Base-by-base conservation (phyloP, 2,797 vertebrate species). In the Leptatherina wallacei region DNA sequence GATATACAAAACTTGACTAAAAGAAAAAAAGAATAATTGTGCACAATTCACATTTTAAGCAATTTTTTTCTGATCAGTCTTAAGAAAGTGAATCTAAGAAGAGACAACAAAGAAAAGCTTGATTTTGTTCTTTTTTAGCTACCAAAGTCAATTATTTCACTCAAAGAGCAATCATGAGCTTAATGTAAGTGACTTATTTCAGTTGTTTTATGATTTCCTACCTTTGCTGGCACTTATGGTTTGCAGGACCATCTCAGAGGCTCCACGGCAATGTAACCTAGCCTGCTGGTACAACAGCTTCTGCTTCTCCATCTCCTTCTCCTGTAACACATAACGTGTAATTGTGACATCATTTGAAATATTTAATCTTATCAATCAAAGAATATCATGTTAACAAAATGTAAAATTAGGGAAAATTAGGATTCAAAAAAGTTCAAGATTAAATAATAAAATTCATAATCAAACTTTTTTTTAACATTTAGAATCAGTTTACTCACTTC, bases 261-360 rank as follows among this genome's bases (percentile, higher is more conserved):
- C 97, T 30, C 97, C 97, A 0, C 96, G 96, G 49, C 94, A 92
- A 27, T 98, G 97, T 42, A 99, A 89, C 80, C 97, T 93, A 85
- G 96, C 96, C 94, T 99, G 98, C 73, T 98, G 97, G 91, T 97
- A 98, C 0, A 97, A 90, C 75, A 99, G 91, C 86, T 95, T 97
- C 88, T 99, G 98, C 75, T 99, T 99, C 85, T 97, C 96, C 94
- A 98, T 96, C 92, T 99, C 97, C 73, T 99, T 99, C 91, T 98
- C 97, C 98, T 99, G 88, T 51, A 11, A 13, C 68, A 22, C 36
- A 81, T 20, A 71, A 49, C 64, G 4, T 27, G 47, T 22, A 44
- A 22, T 47, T 36, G 20, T 38, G 27, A 47, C 9, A 65, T 20
- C 32, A 29, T 32, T 12, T 47, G 44, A 42, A 65, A 35, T 58